These are phyloP conservation scores for Macquaria ambigua DNA, from an alignment of 2,113 vertebrate genomes.

Conservation along the genomic window DNA sequence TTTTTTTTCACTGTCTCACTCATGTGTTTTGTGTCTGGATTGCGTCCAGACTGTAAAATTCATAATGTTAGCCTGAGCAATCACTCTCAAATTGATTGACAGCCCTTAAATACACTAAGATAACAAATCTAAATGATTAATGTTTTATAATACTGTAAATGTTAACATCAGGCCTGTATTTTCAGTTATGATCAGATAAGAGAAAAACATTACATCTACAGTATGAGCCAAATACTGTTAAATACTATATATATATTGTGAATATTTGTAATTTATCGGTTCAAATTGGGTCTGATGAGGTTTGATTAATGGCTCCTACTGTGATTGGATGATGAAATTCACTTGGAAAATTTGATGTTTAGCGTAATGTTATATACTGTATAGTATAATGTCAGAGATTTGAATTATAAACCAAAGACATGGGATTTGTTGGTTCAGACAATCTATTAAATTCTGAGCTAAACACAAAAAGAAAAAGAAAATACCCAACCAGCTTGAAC, in stretches of 20 bases:
- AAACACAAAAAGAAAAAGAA: background rate
- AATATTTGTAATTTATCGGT: background rate
- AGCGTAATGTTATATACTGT: background rate
- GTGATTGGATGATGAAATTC: background rate
- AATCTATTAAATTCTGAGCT: background rate
- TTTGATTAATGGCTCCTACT: background rate
- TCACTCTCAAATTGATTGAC: background rate
- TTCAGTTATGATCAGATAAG: background rate
- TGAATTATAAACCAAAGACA: background rate
- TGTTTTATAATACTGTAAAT: background rate
- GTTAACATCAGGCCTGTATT: background rate
- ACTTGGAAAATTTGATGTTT: background rate
- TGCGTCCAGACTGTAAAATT: background rate
- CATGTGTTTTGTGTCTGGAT: background rate
- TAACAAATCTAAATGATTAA: constrained; percentile 3
- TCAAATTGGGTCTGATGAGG: background rate
- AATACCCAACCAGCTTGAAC: constrained; percentile 6
- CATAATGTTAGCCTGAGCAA: background rate
- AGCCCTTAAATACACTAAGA: background rate
- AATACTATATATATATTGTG: background rate
- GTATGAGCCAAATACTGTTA: no score
- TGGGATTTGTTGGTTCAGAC: background rate
- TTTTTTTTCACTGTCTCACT: background rate
- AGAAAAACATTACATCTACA: background rate
- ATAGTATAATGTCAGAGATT: background rate